phyloP scores from a whole-genome alignment of 2,113 vertebrate genomes.

The Labeo rohita region DNA sequence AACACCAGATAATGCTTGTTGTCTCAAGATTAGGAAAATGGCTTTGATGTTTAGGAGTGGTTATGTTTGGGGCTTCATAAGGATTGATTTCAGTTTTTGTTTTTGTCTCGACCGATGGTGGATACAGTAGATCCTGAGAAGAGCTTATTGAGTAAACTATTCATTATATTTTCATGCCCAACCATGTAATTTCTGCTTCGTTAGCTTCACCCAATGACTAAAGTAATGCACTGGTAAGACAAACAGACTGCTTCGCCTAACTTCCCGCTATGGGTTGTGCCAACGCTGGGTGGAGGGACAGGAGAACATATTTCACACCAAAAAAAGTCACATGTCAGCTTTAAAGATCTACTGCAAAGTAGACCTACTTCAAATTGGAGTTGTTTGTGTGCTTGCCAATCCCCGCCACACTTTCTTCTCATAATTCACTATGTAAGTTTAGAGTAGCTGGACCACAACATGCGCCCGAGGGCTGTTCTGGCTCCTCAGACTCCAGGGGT shows the following conservation, averaged over 20 bases:
- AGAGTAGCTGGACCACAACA: neutral
- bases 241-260: neutral
- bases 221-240: neutral
- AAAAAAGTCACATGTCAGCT: neutral
- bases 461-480: neutral
- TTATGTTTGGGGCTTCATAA: neutral
- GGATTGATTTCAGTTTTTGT: neutral
- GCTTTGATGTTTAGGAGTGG: neutral
- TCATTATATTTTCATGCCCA: neutral
- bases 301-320: neutral
- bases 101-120: neutral
- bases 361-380: neutral
- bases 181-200: neutral
- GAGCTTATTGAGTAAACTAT: neutral
- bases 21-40: slow-evolving; percentile 14
- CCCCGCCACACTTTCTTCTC: neutral
- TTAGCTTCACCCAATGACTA: neutral
- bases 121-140: neutral
- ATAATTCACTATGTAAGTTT: neutral
- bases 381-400: neutral
- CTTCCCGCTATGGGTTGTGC: neutral
- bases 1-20: slow-evolving; percentile 26
- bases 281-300: neutral
- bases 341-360: neutral
- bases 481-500: slow-evolving; percentile 28